phyloP scores from a whole-genome alignment of 2,113 vertebrate species.

The Alligator sinensis region DNA sequence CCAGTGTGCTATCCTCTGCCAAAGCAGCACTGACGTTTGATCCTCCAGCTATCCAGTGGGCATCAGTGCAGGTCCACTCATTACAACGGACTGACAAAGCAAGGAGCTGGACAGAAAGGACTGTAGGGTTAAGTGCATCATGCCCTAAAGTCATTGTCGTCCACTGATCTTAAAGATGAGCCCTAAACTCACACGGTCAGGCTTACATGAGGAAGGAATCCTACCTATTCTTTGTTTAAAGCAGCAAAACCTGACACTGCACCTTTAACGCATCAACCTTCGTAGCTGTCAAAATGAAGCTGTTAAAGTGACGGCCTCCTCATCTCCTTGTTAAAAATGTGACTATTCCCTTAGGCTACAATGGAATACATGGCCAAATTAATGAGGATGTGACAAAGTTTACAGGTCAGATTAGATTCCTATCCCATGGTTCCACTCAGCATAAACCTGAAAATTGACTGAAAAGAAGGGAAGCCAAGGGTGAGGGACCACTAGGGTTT shows the following conservation, averaged over 20 bases:
- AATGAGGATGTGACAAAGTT: constrained; percentile 65
- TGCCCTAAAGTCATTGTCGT: background rate
- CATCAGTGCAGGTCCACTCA: background rate
- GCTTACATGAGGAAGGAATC: background rate
- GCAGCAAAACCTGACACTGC: background rate
- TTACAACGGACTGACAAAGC: background rate
- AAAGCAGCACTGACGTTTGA: background rate
- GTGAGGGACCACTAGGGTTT: background rate
- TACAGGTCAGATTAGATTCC: background rate
- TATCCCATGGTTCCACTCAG: background rate
- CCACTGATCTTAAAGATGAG: background rate
- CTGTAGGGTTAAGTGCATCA: background rate
- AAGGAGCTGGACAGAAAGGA: background rate
- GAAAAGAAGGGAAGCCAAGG: constrained; percentile 12
- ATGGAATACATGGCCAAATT: constrained; percentile 45
- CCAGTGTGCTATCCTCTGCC: background rate
- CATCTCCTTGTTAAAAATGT: constrained; percentile 56
- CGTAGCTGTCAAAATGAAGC: constrained; percentile 61
- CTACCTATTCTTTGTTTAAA: background rate
- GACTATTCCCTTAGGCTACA: constrained; percentile 62
- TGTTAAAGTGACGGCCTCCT: background rate
- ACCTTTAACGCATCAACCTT: background rate
- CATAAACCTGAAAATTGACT: background rate
- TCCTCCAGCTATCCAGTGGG: background rate
- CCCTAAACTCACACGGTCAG: background rate